These are phyloP conservation scores for Steinernema khuongi DNA, from an alignment of 1,140 invertebrate species.

Conservation along the genomic window DNA sequence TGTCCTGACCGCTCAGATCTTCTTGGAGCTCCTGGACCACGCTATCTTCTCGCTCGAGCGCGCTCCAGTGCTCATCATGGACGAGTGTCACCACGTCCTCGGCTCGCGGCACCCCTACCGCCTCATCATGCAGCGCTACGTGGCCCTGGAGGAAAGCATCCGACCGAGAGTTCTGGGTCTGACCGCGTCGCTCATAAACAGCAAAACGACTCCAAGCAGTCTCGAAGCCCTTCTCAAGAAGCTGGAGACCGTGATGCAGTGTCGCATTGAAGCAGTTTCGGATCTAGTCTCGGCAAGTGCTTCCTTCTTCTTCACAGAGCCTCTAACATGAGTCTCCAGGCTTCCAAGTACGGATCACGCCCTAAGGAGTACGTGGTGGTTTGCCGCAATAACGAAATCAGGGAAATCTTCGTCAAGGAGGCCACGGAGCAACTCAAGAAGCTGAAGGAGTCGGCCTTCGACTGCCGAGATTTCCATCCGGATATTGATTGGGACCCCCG, in stretches of 20 bases:
- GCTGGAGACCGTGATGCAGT: slow-evolving; percentile 43
- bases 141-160: too few species aligned
- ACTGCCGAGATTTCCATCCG: slow-evolving; percentile 37
- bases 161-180: slow-evolving; percentile 61
- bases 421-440: slow-evolving; percentile 9
- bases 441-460: slow-evolving; percentile 18
- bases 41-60: slow-evolving; percentile 59
- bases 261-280: slow-evolving; percentile 47
- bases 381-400: slow-evolving; percentile 24
- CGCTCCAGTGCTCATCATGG: slow-evolving; percentile 61
- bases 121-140: slow-evolving; percentile 58
- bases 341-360: slow-evolving; percentile 51
- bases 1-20: slow-evolving; percentile 78
- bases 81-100: slow-evolving; percentile 62
- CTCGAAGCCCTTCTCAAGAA: slow-evolving; percentile 39
- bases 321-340: slow-evolving; percentile 36
- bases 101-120: slow-evolving; percentile 59
- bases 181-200: slow-evolving; percentile 60
- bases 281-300: slow-evolving; percentile 32
- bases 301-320: too few species aligned
- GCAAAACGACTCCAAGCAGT: slow-evolving; percentile 39
- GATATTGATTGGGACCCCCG: slow-evolving; percentile 44
- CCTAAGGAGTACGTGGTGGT: slow-evolving; percentile 37
- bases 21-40: slow-evolving; percentile 70
- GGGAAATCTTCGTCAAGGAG: background rate